Evolutionary conservation across 2,113 vertebrate genomes (phyloP), one percentile per base, ranked within the genome.

Genomic region (Holacanthus passer): DNA sequence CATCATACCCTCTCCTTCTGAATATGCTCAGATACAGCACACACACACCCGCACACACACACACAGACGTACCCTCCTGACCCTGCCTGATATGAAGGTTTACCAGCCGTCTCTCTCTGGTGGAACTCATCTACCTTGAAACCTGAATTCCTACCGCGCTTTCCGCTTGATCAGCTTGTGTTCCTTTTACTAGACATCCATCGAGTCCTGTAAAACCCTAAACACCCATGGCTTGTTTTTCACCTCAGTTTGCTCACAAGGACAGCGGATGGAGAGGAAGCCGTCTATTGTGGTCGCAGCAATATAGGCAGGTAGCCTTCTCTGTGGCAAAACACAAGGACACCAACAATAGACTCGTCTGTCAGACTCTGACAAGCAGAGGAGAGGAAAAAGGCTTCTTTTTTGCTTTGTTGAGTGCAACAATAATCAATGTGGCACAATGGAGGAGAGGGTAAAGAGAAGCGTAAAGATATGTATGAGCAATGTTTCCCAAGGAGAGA

Each of bases 41-140:
- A 27, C 65, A 52, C 39, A 35, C 16, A 37, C 37, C 59, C 62
- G 2, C 8, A 77, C 37, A 47, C 43, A 65, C 72, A 29, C 71
- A 47, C 73, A 53, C 27, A 69, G 60, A 19, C 14, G 41, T n/a
- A 58, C 39, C 39, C 85, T 74, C 58, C 85, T 91, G 89, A 91
- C 84, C 84, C 82, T 71, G 80, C 68, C 77, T 81, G 84, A 90
- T 88, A 87, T 70, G 80, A 89, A 73, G 80, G 82, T 87, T 84
- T 89, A 89, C 79, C 73, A 87, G 78, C 62, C 63, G 56, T 77
- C 66, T 62, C 87, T 81, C 82, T 86, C 82, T 22, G 63, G n/a
- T 83, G 82, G 81, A 90, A 85, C 77, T 85, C 89, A 82, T 80
- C 82, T 77, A 81, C 81, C 78, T 83, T 84, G 55, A 85, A 84